A percentile compares a stretch with the other conserved stretches of the same genome.
These are phyloP conservation scores for Aphelocoma coerulescens DNA, from an alignment of 2,113 vertebrate species.

Conservation along the genomic window DNA sequence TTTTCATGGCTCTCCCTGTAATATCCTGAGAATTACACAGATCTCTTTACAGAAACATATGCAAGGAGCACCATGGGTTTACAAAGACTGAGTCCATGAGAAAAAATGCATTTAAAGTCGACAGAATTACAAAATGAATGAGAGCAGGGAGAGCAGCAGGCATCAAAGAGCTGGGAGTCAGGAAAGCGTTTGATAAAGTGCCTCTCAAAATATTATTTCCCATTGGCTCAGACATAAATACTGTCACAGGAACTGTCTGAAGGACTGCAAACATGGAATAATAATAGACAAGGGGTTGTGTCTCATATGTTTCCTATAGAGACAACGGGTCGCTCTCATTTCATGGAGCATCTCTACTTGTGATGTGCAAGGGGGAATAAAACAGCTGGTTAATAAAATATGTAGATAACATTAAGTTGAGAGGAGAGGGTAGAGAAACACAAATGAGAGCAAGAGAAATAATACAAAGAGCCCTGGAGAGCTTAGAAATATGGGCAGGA, in stretches of 20 bases:
- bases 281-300: background rate
- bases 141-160: slow-evolving; percentile 15
- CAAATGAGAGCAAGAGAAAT: background rate
- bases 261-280: slow-evolving; percentile 7
- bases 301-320: background rate
- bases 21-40: background rate
- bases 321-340: background rate
- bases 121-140: background rate
- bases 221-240: slow-evolving; percentile 31
- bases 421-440: background rate
- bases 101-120: background rate
- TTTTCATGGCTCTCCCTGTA: background rate
- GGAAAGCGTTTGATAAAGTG: background rate
- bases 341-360: background rate
- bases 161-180: slow-evolving; percentile 21
- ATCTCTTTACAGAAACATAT: background rate
- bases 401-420: slow-evolving; percentile 1
- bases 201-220: slow-evolving; percentile 33
- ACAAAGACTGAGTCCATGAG: background rate
- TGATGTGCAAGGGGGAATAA: background rate
- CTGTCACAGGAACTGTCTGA: background rate
- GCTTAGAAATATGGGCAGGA: background rate
- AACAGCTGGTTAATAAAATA: slow-evolving; percentile 40
- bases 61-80: background rate
- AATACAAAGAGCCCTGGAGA: background rate